Base-by-base conservation (phyloP, 2,888 invertebrate genomes). In the Ptychoptera albimana region DNA sequence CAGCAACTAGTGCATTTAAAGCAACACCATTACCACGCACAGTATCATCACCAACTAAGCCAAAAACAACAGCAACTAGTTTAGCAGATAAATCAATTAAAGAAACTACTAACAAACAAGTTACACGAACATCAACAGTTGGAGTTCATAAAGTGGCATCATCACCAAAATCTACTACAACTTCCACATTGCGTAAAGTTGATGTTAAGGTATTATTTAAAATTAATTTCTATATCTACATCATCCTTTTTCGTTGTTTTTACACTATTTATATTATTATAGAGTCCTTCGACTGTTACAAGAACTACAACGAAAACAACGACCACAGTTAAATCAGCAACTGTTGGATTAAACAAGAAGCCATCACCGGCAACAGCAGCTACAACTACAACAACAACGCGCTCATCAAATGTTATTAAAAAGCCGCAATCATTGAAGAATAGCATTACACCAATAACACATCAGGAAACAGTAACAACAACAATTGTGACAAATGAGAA, bases 281-380 rank as follows among this genome's bases (percentile, higher is more conserved):
- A 42, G 42, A 42, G 42, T 35, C 42, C 42, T 14, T 34, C 40
- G 10, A 15, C 43, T 16, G 37, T 37, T 23, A 16, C 42, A 10
- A 36, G 13, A 43, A 37, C 32, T 8, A n/a, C 37, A 34, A 29
- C 39, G n/a, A 14, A 34, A 13, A 32, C 44, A 35, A 37, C 43
- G 11, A 36, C 31, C 23, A 29, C 31, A 10, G 36, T 15, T 11
- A 23, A 23, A 23, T 23, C 23, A 5, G 23, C 23, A 23, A 23
- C 23, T 23, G 23, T 7, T 23, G 23, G 23, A 23, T 23, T 23
- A 23, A 23, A 23, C 23, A 23, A 23, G 7, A 23, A 23, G 23
- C 11, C 42, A 4, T 14, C 14, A 39, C 39, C 44, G 36, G 44
- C 44, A 31, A 12, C 45, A 31, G 29, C 44, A 42, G 14, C 42